Percentiles rank a stretch among this genome's conserved stretches.
Evolutionary conservation across 1,140 invertebrate genomes (phyloP).

Genomic region (Cotesia vestalis): DNA sequence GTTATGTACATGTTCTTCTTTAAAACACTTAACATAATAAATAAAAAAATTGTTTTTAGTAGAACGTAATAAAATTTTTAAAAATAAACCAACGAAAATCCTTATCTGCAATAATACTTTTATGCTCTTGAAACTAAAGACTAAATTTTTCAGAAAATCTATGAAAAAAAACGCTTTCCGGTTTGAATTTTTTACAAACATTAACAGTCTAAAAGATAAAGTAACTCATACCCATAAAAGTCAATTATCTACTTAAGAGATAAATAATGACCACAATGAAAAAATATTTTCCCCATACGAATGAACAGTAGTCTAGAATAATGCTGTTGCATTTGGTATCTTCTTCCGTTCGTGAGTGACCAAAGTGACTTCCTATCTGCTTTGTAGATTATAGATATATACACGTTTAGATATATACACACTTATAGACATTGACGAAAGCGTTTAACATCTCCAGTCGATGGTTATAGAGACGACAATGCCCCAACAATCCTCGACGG

Average conservation of each 20-base stretch:
- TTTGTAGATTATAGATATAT: not conserved
- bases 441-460: not conserved
- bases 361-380: not conserved
- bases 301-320: not conserved
- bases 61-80: no score
- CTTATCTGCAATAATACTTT: not conserved
- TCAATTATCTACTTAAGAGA: conserved; percentile 52
- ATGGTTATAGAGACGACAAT: not conserved
- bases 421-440: not conserved
- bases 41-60: no score
- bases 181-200: not conserved
- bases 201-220: conserved; percentile 60
- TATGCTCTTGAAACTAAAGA: not conserved
- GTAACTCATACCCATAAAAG: conserved; percentile 60
- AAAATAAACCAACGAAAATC: not conserved
- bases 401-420: not conserved
- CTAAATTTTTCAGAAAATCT: no score
- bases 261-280: conserved; percentile 46
- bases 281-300: conserved; percentile 1
- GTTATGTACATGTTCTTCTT: no score
- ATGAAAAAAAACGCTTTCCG: no score
- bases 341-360: conserved; percentile 10
- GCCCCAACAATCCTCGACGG: no score
- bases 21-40: no score
- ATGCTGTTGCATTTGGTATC: conserved; percentile 13